Evolutionary conservation across 2,797 vertebrate species (phyloP), one percentile per base, ranked within the genome.

Genomic region (Antennarius maculatus): DNA sequence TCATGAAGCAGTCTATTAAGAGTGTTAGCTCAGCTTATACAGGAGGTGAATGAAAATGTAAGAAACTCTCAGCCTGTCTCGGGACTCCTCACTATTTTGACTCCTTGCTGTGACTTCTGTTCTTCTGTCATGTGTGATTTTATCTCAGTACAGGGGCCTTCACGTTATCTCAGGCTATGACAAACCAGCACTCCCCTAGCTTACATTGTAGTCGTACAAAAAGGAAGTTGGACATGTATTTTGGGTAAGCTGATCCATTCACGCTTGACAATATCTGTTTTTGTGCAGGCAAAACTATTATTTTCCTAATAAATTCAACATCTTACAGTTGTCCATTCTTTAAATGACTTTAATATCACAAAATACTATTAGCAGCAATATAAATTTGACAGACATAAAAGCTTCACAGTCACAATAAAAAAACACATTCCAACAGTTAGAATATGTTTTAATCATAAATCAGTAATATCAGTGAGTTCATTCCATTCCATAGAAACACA

Each of bases 321-420:
- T n/a, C 18, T 45, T 64, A 7, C 61, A 46, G 1, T 56, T 64
- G 23, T 52, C 18, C 29, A 37, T 61, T 28, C 31, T 58, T 73
- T n/a, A 77, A 69, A 65, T 70, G 10, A 49, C 28, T 69, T 65
- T 27, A 55, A 59, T 47, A 37, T 50, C 9, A 41, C 5, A 34
- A 27, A 51, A 64, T 63, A 50, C n/a, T 66, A 69, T 63, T 61
- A 82, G 85, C 73, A 85, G 75, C 71, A 71, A 18, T 63, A 8
- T 48, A 3, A 67, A 47, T 67, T 27, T 74, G 41, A 56, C 60
- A 46, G 27, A 53, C 18, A 55, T 73, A 56, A 59, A 73, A 76
- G 54, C 62, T 66, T 49, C 80, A 15, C 5, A 56, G 15, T 31
- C 43, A 64, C 49, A 45, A 23, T 77, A 64, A 67, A 80, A 69